Evolutionary conservation across 2,888 invertebrate species (phyloP).

Genomic region (Heteromurus nitidus): DNA sequence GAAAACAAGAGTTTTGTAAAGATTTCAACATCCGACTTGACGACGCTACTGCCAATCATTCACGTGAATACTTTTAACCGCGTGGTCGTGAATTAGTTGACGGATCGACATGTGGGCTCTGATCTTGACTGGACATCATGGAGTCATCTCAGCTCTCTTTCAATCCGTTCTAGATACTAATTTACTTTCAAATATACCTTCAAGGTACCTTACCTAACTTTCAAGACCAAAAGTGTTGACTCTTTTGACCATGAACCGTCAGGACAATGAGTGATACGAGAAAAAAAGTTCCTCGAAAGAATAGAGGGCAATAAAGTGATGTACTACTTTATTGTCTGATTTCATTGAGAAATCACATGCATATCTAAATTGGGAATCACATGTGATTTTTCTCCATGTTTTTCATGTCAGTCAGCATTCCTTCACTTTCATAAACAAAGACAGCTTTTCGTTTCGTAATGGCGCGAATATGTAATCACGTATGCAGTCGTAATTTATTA

Average conservation of each 20-base stretch:
- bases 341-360: slow-evolving; percentile 28
- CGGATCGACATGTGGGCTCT: too few relatives aligned
- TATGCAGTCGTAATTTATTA: too few relatives aligned
- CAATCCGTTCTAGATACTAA: too few relatives aligned
- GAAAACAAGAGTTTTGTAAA: too few relatives aligned
- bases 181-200: neutral
- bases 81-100: too few relatives aligned
- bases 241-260: slow-evolving; percentile 41
- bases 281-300: neutral
- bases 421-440: slow-evolving; percentile 5
- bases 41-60: neutral
- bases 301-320: neutral
- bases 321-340: too few relatives aligned
- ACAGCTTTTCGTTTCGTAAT: neutral
- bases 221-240: neutral
- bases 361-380: slow-evolving; percentile 59
- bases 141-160: slow-evolving; percentile 2
- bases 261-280: too few relatives aligned
- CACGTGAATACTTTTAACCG: neutral
- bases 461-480: too few relatives aligned
- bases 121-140: slow-evolving; percentile 19
- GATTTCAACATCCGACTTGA: neutral
- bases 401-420: slow-evolving; percentile 24
- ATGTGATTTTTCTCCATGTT: slow-evolving; percentile 18
- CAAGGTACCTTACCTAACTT: too few relatives aligned